A percentile compares a stretch with the other conserved stretches of the same genome.
Evolutionary conservation across 1,140 invertebrate genomes (phyloP).

Genomic region (Mactra quadrangularis): DNA sequence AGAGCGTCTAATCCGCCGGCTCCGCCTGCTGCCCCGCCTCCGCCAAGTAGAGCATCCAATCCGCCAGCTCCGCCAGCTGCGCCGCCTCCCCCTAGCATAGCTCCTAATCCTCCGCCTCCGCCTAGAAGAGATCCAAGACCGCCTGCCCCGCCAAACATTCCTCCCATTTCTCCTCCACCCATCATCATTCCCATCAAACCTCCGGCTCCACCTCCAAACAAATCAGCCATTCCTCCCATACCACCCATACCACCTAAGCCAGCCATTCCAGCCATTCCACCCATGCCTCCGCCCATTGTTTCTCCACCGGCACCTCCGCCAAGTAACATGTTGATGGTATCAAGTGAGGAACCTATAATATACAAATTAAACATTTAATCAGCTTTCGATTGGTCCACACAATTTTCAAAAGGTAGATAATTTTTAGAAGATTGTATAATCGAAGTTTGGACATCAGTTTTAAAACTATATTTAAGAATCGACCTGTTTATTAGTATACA

Average conservation of each 20-base stretch:
- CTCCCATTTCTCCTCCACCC: background rate
- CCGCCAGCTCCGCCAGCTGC: background rate
- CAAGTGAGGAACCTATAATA: background rate
- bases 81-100: background rate
- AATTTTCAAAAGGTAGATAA: no score
- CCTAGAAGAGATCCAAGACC: background rate
- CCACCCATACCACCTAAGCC: constrained; percentile 1
- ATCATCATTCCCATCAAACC: background rate
- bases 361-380: background rate
- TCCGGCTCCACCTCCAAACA: background rate
- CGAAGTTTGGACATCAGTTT: no score
- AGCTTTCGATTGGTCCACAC: no score
- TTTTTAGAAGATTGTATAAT: no score
- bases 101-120: background rate
- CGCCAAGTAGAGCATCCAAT: background rate
- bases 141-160: background rate
- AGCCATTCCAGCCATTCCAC: background rate
- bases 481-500: no score
- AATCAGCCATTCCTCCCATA: background rate
- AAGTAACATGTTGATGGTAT: background rate
- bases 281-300: background rate
- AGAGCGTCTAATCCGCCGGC: background rate
- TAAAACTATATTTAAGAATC: no score
- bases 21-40: background rate
- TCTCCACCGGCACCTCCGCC: background rate